These are phyloP conservation scores for Ornithoptera priamus DNA, from an alignment of 2,888 invertebrate genomes.

Conservation along the genomic window DNA sequence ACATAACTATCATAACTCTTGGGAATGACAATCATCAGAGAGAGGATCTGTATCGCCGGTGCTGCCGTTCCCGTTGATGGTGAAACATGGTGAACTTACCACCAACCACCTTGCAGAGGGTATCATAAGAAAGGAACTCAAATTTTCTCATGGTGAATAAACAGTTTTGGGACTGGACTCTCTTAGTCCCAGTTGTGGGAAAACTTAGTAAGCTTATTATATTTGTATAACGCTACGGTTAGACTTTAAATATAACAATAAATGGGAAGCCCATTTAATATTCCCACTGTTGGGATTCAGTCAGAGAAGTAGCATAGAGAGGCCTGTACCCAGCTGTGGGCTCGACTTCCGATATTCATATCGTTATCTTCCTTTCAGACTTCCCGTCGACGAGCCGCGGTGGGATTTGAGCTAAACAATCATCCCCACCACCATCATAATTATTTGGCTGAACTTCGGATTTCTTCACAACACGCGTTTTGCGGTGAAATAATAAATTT, in stretches of 20 bases:
- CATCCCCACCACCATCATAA: neutral
- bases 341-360: neutral
- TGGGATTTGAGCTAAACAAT: slow-evolving; percentile 34
- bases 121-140: no score
- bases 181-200: neutral
- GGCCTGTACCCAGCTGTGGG: no score
- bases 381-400: slow-evolving; percentile 58
- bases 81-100: no score
- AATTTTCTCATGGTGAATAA: neutral
- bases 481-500: neutral
- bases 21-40: no score
- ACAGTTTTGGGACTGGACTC: neutral
- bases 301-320: neutral
- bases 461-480: neutral
- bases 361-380: slow-evolving; percentile 43
- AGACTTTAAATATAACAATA: neutral
- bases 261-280: neutral
- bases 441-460: neutral
- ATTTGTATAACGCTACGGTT: no score
- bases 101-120: no score
- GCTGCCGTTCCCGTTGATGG: no score
- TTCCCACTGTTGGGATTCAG: neutral
- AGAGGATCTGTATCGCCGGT: no score
- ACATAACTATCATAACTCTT: no score
- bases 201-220: neutral